Evolutionary conservation across 2,888 invertebrate genomes (phyloP), one percentile per base, ranked within the genome.

Genomic region (Dasysyrphus albostriatus): DNA sequence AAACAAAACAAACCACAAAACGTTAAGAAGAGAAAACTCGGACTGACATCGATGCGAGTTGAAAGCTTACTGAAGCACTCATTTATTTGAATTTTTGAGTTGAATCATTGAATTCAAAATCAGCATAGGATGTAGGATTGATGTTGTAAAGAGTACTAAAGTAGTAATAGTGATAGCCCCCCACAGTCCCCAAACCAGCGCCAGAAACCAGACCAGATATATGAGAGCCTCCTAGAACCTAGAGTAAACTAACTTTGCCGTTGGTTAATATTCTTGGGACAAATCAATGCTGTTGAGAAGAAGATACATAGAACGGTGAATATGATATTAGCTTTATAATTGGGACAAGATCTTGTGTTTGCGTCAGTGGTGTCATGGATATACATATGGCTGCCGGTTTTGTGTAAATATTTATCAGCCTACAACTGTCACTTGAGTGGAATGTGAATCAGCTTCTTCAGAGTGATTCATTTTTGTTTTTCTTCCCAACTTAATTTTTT

Each of bases 61-160:
- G 2, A 54, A 54, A 69, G 75, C 75, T 44, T 56, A 65, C 75
- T 76, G 69, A 69, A 54, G 39, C 19, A 49, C 67, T 69, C 69
- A 54, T 29, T 39, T 37, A 16, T 49, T 16, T 39, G n/a, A 54
- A 37, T 69, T 69, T 49, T 16, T 39, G n/a, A 54, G 51, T 69
- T 69, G 39, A 39, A 54, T 69, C 14, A n/a, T 24, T 37, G 24
- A 49, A 51, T 69, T 39, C n/a, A 24, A 34, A 65, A 32, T 47
- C 61, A 34, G 3, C 37, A 32, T 7, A 37, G 9, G 6, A 29
- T 63, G 3, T 42, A n/a, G n/a, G n/a, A 44, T 42, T 6, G 7
- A n/a, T 44, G n/a, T 5, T 5, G 42, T 14, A 5, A 14, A 10
- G 39, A 10, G 10, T 10, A 14, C 37, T 24, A 39, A 39, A 3